Base-by-base conservation (phyloP, 2,113 vertebrate genomes). In the Regulus satrapa region DNA sequence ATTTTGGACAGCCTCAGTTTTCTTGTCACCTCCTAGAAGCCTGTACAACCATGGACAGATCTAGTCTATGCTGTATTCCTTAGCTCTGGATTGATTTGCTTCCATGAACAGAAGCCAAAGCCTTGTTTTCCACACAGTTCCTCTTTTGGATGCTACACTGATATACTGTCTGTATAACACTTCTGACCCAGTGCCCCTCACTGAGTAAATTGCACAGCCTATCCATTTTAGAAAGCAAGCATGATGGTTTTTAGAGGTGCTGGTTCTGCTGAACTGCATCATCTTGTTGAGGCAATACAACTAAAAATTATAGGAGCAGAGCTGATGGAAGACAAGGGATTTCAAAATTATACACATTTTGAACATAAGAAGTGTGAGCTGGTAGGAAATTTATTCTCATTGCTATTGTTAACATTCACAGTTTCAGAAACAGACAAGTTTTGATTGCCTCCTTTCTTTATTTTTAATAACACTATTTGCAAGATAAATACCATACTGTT, bases 391-490 rank as follows among this genome's bases (percentile, higher is more conserved):
- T 31, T 79, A 46, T 64, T 83, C n/a, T 81, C 36, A 55, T 46
- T 95, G 64, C 61, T 88, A 32, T 86, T 8, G 0, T 83, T 73
- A 83, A 34, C 43, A 67, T 77, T 85, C 55, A 76, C 62, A 20
- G 67, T 82, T 93, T 80, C 93, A 94, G 59, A 85, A 88, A 80
- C 20, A 95, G 75, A 28, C 24, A 55, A 80, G 75, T 74, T 96
- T 92, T 85, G 68, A 76, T 96, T 85, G 34, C 67, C 63, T 94
- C 13, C 59, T 85, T 82, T 91, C 82, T 91, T 89, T 85, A 85
- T 93, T 94, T 94, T 91, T 89, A 96, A 93, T 69, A 91, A 67
- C 59, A 66, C 36, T 74, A 14, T 89, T 82, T 87, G 36, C 74
- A 82, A 63, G 43, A 85, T 49, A 85, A 78, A 49, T 82, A 52